phyloP scores from a whole-genome alignment of 2,888 invertebrate genomes.

The Drosophila meridiana region DNA sequence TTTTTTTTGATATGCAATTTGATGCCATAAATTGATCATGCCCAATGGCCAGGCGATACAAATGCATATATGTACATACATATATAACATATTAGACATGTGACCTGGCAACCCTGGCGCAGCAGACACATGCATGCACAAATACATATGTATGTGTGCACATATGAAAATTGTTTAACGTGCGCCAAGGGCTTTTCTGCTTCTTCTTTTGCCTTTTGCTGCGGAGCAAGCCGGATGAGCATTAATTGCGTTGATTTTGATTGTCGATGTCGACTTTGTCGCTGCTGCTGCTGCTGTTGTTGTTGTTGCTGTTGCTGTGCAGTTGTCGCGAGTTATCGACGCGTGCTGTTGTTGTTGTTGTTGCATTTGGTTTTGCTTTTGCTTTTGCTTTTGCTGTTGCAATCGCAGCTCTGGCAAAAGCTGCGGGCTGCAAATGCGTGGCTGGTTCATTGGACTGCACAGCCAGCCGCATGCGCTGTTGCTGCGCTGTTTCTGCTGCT shows the following conservation, averaged over 20 bases:
- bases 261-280: constrained; percentile 59
- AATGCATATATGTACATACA: constrained; percentile 13
- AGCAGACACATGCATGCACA: neutral
- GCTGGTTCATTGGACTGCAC: constrained; percentile 79
- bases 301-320: constrained; percentile 34
- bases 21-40: constrained; percentile 68
- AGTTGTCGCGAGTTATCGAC: constrained; percentile 68
- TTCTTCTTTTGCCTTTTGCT: neutral
- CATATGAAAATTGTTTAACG: constrained; percentile 23
- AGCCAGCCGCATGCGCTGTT: constrained; percentile 26
- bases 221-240: constrained; percentile 74
- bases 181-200: constrained; percentile 34
- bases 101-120: constrained; percentile 41
- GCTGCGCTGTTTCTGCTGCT: constrained; percentile 35
- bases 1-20: constrained; percentile 67
- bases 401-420: constrained; percentile 70
- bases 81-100: constrained; percentile 21
- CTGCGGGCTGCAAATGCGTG: constrained; percentile 74
- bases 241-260: constrained; percentile 82
- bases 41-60: constrained; percentile 37
- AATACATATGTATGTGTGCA: neutral
- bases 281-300: constrained; percentile 37
- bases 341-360: constrained; percentile 52
- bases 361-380: constrained; percentile 41
- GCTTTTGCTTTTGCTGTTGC: constrained; percentile 44